Percentiles rank a stretch among this genome's conserved stretches.
Conservation (phyloP, 2,888 invertebrate species). For the Embidobia sp. region DNA sequence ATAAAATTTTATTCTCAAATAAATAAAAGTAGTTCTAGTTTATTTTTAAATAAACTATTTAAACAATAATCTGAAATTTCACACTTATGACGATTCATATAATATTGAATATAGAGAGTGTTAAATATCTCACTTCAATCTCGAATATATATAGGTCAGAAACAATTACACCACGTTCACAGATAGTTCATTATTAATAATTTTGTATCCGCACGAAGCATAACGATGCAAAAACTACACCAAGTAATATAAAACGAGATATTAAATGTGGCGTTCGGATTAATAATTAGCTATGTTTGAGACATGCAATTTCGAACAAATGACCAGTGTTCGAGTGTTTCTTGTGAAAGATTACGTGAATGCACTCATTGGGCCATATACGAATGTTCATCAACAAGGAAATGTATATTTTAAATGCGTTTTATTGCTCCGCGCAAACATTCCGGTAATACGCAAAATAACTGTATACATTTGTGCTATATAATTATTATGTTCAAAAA, state of each 20-base stretch:
- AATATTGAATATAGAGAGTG: too few species aligned
- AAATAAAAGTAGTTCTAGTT: too few species aligned
- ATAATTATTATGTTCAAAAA: not conserved
- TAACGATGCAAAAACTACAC: constrained; percentile 18
- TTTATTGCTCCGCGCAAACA: not conserved
- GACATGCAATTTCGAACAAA: constrained; percentile 24
- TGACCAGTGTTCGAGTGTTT: not conserved
- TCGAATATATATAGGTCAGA: not conserved
- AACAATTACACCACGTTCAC: constrained; percentile 10
- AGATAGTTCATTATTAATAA: constrained; percentile 31
- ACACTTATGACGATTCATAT: too few species aligned
- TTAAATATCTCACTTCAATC: too few species aligned
- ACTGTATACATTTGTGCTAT: constrained; percentile 3
- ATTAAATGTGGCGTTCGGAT: constrained; percentile 17
- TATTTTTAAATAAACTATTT: too few species aligned
- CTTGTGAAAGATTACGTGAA: constrained; percentile 3
- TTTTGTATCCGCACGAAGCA: constrained; percentile 25
- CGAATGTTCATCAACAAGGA: constrained; percentile 18
- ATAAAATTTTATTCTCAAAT: too few species aligned
- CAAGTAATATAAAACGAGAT: constrained; percentile 18
- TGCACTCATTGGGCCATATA: not conserved
- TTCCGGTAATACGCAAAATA: constrained; percentile 2
- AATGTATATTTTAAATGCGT: constrained; percentile 8
- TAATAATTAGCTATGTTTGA: constrained; percentile 14
- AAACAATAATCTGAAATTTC: too few species aligned